A percentile compares a stretch with the other conserved stretches of the same genome.
Evolutionary conservation across 2,888 invertebrate species (phyloP).

Genomic region (Drosophila atripex): DNA sequence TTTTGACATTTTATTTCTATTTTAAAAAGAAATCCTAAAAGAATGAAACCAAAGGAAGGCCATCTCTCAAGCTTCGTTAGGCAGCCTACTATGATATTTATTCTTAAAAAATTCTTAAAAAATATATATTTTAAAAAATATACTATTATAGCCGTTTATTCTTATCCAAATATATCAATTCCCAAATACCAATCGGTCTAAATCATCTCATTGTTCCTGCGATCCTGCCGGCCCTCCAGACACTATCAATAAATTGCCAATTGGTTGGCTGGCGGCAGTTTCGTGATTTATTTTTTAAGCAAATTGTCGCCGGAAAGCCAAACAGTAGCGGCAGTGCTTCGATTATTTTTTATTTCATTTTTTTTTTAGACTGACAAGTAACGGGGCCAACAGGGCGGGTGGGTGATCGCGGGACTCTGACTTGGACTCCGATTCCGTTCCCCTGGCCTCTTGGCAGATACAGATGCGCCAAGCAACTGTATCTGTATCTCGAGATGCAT

Average conservation of each 20-base stretch:
- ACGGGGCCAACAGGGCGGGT: slow-evolving; percentile 71
- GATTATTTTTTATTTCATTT: background rate
- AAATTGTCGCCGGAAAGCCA: slow-evolving; percentile 74
- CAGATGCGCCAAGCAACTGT: background rate
- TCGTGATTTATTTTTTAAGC: slow-evolving; percentile 82
- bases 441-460: background rate
- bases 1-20: too few species aligned
- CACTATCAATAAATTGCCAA: slow-evolving; percentile 62
- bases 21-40: too few species aligned
- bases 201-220: background rate
- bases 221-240: background rate
- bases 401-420: slow-evolving; percentile 13
- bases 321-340: background rate
- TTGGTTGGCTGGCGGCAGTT: slow-evolving; percentile 61
- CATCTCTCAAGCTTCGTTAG: too few species aligned
- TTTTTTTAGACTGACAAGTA: slow-evolving; percentile 66
- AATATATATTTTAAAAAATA: too few species aligned
- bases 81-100: too few species aligned
- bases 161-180: slow-evolving; percentile 1
- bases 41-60: too few species aligned
- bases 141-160: background rate
- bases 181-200: background rate
- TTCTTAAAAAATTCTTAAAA: too few species aligned
- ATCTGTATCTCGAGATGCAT: background rate
- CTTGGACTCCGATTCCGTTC: too few species aligned